Evolutionary conservation across 2,888 invertebrate genomes (phyloP), one percentile per base, ranked within the genome.

Genomic region (Hybos culiciformis): DNA sequence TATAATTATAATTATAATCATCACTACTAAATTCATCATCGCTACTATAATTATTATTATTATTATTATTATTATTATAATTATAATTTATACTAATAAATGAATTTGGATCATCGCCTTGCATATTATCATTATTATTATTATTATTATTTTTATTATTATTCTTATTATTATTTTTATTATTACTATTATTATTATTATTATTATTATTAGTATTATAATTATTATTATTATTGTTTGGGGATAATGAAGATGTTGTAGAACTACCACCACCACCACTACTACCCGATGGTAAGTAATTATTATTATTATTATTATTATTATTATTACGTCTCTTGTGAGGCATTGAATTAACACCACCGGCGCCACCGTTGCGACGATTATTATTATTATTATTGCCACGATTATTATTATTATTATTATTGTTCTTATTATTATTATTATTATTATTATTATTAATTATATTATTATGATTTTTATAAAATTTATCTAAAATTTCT

Each of bases 401-500:
- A 18, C 12, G 14, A 23, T 23, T 29, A 31, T 18, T 26, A 33
- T 32, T 29, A 34, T 20, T 41, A 20, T n/a, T n/a, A 32, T 21
- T 34, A 33, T 21, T 33, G 11, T 32, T 23, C 24, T 15, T 21
- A 23, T 26, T 21, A 24, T 14, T 12, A 21, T 11, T 39, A 36
- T 43, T 39, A 33, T 38, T 37, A 29, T 24, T 34, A 12, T 40
- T 26, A 26, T 19, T 37, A 15, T 31, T 7, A 12, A 26, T 5
- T 12, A 26, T 26, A 4, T 49, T 47, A 43, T 61, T 59, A 11
- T 55, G 56, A 24, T 56, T 56, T 45, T 59, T 62, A 39, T 64
- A 64, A 47, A 65, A 64, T 31, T 58, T 57, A 37, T 72, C 67
- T 62, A 75, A 67, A 52, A 74, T 67, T 48, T 70, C 70, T 43